Conservation (phyloP, 92 coral and sea anemone genomes). For the Paramuricea clavata region DNA sequence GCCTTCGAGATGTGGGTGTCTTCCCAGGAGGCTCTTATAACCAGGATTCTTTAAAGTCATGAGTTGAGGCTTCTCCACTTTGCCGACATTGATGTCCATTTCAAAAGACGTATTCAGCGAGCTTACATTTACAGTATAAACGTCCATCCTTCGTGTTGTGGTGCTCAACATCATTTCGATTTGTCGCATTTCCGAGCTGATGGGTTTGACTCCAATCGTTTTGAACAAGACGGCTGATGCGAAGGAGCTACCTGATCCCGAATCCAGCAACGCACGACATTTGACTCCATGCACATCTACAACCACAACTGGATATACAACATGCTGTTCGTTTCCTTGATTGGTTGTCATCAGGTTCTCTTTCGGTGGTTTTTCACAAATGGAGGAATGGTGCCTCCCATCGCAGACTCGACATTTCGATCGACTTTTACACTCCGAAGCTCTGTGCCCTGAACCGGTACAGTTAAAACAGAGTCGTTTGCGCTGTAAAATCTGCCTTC, state of each 20-base stretch:
- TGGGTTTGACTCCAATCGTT: constrained; percentile 29
- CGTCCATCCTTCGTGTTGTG: constrained; percentile 45
- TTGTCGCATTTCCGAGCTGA: constrained; percentile 42
- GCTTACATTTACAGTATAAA: constrained; percentile 32
- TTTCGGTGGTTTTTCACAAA: constrained; percentile 41
- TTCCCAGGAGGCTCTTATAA: constrained; percentile 57
- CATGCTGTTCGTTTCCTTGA: constrained; percentile 21
- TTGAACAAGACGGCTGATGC: constrained; percentile 43
- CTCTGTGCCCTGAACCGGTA: constrained; percentile 17
- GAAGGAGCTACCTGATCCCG: neutral
- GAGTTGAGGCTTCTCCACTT: constrained; percentile 52
- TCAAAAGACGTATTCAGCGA: constrained; percentile 28
- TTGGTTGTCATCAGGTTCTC: constrained; percentile 34
- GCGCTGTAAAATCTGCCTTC: neutral
- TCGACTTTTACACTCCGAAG: constrained; percentile 7
- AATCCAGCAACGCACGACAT: constrained; percentile 28
- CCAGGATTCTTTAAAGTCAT: constrained; percentile 46
- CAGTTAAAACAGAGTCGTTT: constrained; percentile 9
- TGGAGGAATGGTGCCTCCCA: constrained; percentile 13
- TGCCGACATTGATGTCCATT: constrained; percentile 45
- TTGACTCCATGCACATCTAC: constrained; percentile 52
- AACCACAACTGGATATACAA: constrained; percentile 56
- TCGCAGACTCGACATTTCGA: neutral
- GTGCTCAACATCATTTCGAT: constrained; percentile 54
- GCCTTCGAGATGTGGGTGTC: no score